A percentile compares a stretch with the other conserved stretches of the same genome.
These are phyloP conservation scores for Mactromeris polynyma DNA, from an alignment of 2,888 invertebrate genomes.

Conservation along the genomic window DNA sequence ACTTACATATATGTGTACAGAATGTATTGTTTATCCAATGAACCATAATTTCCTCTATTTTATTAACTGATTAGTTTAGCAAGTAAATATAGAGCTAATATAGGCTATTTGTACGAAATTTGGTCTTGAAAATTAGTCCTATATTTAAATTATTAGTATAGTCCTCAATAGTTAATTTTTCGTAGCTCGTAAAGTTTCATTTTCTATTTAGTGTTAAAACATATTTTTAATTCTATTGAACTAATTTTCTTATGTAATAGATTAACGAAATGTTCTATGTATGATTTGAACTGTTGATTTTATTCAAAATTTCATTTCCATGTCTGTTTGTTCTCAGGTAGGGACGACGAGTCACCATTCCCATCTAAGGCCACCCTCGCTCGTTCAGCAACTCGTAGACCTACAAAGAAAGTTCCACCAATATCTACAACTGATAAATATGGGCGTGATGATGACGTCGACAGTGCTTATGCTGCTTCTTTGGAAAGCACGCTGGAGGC, in stretches of 20 bases:
- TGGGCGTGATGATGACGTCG: slow-evolving; percentile 75
- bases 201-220: neutral
- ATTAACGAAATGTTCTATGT: neutral
- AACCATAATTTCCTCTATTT: neutral
- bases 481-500: slow-evolving; percentile 76
- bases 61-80: neutral
- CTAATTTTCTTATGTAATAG: neutral
- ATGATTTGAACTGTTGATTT: neutral
- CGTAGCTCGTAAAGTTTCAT: neutral
- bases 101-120: neutral
- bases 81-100: neutral
- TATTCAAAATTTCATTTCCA: neutral
- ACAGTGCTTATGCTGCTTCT: slow-evolving; percentile 82
- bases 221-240: neutral
- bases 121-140: too few relatives aligned
- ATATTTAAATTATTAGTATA: neutral
- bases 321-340: slow-evolving; percentile 29
- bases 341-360: slow-evolving; percentile 83
- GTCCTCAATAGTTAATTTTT: neutral
- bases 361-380: slow-evolving; percentile 84
- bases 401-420: slow-evolving; percentile 83
- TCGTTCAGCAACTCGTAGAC: slow-evolving; percentile 82
- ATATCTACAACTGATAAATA: slow-evolving; percentile 75
- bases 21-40: too few relatives aligned
- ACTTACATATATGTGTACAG: too few relatives aligned